A percentile compares a stretch with the other conserved stretches of the same genome.
These are phyloP conservation scores for Selene dorsalis DNA, from an alignment of 2,797 vertebrate species.

Conservation along the genomic window DNA sequence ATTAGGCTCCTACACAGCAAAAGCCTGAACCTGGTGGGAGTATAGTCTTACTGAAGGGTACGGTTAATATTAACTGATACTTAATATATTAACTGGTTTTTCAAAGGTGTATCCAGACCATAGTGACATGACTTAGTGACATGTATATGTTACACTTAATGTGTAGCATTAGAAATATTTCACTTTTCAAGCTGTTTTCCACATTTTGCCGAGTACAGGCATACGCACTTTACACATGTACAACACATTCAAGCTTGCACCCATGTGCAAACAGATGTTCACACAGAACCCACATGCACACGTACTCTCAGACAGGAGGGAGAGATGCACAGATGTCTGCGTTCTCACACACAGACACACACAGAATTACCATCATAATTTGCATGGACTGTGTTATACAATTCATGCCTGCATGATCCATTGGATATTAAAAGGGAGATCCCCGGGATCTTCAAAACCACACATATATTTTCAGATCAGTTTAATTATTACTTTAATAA, in stretches of 20 bases:
- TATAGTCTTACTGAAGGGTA: neutral
- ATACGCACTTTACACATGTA: constrained; percentile 28
- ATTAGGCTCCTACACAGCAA: neutral
- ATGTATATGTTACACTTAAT: neutral
- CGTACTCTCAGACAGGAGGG: neutral
- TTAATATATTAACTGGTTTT: constrained; percentile 1
- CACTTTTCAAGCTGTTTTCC: constrained; percentile 22
- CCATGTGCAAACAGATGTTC: constrained; percentile 32
- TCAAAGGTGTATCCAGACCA: neutral
- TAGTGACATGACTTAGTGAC: constrained; percentile 4
- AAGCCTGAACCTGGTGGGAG: neutral
- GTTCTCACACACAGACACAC: constrained; percentile 14
- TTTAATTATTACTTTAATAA: constrained; percentile 46
- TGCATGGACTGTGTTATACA: constrained; percentile 27
- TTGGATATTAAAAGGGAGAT: constrained; percentile 25
- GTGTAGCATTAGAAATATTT: neutral
- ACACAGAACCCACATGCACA: constrained; percentile 31
- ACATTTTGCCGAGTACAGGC: constrained; percentile 1
- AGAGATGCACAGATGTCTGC: constrained; percentile 35
- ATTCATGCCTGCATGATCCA: constrained; percentile 1
- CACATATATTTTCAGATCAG: constrained; percentile 39
- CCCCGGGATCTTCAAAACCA: constrained; percentile 40
- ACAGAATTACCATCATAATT: constrained; percentile 25
- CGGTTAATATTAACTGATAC: neutral
- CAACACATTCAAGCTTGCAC: constrained; percentile 5